Percentiles rank a stretch among this genome's conserved stretches.
Conservation (phyloP, 2,888 invertebrate genomes). For the Harmothoe impar region DNA sequence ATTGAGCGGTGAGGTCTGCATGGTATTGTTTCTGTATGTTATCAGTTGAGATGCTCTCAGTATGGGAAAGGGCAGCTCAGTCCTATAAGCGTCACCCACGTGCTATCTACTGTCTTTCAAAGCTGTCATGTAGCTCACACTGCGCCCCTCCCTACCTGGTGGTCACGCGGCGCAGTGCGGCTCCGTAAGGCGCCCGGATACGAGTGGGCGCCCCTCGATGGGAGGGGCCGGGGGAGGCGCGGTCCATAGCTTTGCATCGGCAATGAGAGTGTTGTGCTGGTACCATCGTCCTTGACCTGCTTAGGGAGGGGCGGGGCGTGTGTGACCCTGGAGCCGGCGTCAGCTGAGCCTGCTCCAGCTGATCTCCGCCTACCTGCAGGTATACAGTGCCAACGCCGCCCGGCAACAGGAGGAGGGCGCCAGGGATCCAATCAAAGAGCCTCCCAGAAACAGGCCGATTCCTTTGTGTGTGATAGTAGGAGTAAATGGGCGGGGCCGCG, state of each 20-base stretch:
- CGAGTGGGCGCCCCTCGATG: not conserved
- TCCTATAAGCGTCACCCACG: no score
- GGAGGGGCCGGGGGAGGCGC: not conserved
- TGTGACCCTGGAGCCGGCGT: not conserved
- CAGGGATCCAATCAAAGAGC: no score
- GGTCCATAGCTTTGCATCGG: not conserved
- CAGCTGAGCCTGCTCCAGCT: not conserved
- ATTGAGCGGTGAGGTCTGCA: no score
- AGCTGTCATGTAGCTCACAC: no score
- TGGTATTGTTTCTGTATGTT: no score
- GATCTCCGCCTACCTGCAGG: not conserved
- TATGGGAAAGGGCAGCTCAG: no score
- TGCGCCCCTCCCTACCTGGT: not conserved
- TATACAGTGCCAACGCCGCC: not conserved
- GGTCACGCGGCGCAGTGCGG: not conserved
- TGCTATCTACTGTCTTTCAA: no score
- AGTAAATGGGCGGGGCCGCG: no score
- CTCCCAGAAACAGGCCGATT: no score
- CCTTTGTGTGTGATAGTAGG: no score
- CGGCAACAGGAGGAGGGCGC: not conserved
- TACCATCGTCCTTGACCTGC: slow-evolving; percentile 13
- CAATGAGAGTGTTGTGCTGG: not conserved
- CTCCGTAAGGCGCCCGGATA: not conserved
- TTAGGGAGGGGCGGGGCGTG: not conserved
- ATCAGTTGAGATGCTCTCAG: no score